A percentile compares a stretch with the other conserved stretches of the same genome.
Conservation (phyloP, 2,113 vertebrate species). For the Callocephalon fimbriatum region DNA sequence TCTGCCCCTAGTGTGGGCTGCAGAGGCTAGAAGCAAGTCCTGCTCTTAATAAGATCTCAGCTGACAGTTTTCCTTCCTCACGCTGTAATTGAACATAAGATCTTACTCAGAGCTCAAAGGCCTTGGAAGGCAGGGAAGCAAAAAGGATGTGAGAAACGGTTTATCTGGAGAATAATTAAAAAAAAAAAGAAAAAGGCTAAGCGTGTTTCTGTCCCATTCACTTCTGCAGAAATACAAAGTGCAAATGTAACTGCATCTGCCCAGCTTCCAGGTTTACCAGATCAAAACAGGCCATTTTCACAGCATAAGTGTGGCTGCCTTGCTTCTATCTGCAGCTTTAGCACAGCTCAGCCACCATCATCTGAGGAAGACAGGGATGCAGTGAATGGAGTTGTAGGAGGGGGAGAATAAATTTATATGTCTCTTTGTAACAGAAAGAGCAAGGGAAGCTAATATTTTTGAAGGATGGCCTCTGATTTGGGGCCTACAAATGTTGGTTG, state of each 20-base stretch:
- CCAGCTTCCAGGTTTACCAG: not conserved
- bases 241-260: not conserved
- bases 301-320: not conserved
- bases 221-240: not conserved
- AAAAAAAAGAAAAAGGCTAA: not conserved
- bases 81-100: not conserved
- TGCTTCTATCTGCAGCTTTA: not conserved
- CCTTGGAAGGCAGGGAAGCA: not conserved
- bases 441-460: not conserved
- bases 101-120: not conserved
- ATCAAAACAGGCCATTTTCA: not conserved
- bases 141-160: not conserved
- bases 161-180: not conserved
- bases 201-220: not conserved
- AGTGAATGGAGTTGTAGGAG: not conserved
- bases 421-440: not conserved
- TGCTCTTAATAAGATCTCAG: not conserved
- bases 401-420: not conserved
- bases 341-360: not conserved
- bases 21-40: not conserved
- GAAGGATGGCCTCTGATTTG: not conserved
- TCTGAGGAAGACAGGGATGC: not conserved
- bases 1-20: not conserved
- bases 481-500: not conserved
- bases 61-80: not conserved